Evolutionary conservation across 1,140 invertebrate species (phyloP).

Genomic region (Pseudomyrmex sp.): DNA sequence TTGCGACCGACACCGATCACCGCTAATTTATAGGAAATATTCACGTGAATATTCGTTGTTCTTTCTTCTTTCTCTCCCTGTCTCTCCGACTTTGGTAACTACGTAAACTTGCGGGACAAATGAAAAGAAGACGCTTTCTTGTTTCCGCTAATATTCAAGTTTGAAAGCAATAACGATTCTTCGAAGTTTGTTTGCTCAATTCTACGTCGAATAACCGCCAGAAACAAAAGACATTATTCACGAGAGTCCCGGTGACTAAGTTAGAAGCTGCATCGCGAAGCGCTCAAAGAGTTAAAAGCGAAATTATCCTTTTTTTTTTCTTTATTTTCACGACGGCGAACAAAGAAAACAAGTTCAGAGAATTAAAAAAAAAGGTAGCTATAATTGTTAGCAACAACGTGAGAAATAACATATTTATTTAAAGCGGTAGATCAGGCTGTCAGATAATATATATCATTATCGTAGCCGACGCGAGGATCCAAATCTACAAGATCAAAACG

Average conservation of each 20-base stretch:
- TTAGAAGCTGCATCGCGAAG: not conserved
- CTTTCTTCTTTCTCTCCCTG: not conserved
- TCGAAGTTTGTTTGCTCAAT: constrained; percentile 4
- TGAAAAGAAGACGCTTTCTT: not conserved
- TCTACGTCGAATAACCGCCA: not conserved
- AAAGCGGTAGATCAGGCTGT: too few relatives aligned
- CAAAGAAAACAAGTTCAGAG: not conserved
- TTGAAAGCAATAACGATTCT: not conserved
- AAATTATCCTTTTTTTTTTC: not conserved
- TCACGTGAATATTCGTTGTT: not conserved
- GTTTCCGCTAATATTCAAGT: constrained; percentile 22
- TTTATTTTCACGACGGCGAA: not conserved
- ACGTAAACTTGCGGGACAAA: not conserved
- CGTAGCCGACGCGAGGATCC: not conserved
- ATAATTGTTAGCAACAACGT: too few relatives aligned
- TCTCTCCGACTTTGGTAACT: not conserved
- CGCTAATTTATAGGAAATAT: not conserved
- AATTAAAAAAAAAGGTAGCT: too few relatives aligned
- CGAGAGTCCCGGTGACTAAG: not conserved
- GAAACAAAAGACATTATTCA: constrained; percentile 21
- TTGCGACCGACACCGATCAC: not conserved
- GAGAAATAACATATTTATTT: too few relatives aligned
- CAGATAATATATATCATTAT: too few relatives aligned
- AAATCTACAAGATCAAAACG: not conserved
- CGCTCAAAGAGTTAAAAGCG: not conserved